Evolutionary conservation across 53 echinoderm and acorn worm genomes (phyloP).

Genomic region (Astropecten irregularis): DNA sequence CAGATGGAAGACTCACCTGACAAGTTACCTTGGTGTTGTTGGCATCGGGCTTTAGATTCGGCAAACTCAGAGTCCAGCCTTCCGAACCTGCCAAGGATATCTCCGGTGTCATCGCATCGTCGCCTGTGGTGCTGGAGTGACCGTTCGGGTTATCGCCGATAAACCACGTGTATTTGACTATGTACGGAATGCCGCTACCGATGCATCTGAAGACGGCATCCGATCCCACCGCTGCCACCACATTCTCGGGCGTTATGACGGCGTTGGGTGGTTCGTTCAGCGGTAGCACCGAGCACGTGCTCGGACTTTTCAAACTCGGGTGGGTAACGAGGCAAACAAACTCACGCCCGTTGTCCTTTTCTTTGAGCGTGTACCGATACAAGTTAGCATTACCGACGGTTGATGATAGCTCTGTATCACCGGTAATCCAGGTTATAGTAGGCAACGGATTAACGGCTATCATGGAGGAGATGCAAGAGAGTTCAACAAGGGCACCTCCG

Average conservation of each 20-base stretch:
- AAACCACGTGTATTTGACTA: conserved; percentile 45
- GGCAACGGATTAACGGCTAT: conserved; percentile 36
- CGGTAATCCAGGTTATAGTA: conserved; percentile 29
- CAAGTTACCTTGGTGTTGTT: conserved; percentile 35
- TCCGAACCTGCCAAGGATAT: conserved; percentile 29
- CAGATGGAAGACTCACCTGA: conserved; percentile 31
- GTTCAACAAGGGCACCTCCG: conserved; percentile 32
- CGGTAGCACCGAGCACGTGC: conserved; percentile 43
- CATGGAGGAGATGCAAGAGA: conserved; percentile 36
- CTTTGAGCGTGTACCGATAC: conserved; percentile 2
- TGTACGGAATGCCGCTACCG: conserved; percentile 45
- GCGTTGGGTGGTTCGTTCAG: conserved; percentile 31
- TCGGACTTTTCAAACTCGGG: conserved; percentile 1
- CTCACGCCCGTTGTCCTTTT: conserved; percentile 39
- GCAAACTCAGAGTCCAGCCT: conserved; percentile 29
- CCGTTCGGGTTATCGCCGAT: conserved; percentile 14
- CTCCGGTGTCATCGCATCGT: conserved; percentile 3
- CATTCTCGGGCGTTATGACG: neutral
- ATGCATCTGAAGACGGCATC: conserved; percentile 22
- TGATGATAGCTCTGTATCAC: conserved; percentile 15
- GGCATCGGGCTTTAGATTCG: neutral
- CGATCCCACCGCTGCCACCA: conserved; percentile 25
- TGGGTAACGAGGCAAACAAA: conserved; percentile 44
- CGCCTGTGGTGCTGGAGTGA: neutral
- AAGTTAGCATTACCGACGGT: conserved; percentile 17